Base-by-base conservation (phyloP, 2,797 vertebrate species). In the Pipistrellus nathusii region DNA sequence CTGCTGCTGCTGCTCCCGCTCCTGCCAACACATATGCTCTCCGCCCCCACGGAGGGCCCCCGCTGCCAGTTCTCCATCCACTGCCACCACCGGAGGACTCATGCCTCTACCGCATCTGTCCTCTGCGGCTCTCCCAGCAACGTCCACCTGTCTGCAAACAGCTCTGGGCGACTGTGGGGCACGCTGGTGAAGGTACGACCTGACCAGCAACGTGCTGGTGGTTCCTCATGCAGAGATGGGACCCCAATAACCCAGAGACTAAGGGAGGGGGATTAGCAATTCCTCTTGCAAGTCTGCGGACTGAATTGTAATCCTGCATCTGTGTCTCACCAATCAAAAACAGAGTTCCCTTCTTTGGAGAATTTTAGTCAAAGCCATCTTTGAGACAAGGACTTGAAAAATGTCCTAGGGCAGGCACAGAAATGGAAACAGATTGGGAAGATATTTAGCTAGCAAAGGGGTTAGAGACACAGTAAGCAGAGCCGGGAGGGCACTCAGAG, bases 21-120 rank as follows among this genome's bases (percentile, higher is more conserved):
- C 78, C 88, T 96, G 96, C 97, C 96, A 95, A 82, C 85, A 86
- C 95, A 95, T 80, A 95, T 78, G 81, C 81, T 96, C 68, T 69
- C 84, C 82, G 13, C 77, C 91, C 90, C 96, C 68, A 75, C 0
- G 62, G 93, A 94, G 91, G 91, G 66, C 51, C 88, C 92, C 95
- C 59, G 30, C 82, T 88, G 95, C 90, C 95, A 88, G 44, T 93
- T 89, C 95, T 94, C 93, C 93, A 96, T 86, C 93, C 90, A 89
- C 53, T 93, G 97, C 95, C 96, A 94, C 95, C 87, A 59, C 51
- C 84, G 20, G 82, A 94, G 96, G 88, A 91, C 9, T 35, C 92
- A 88, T 46, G 95, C 90, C 71, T 95, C 78, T 90, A 57, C 10
- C 13, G 91, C 96, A 96, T 86, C 96, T 96, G 97, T 88, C 81